Conservation (phyloP, 2,888 invertebrate genomes). For the Masnerella sp. region DNA sequence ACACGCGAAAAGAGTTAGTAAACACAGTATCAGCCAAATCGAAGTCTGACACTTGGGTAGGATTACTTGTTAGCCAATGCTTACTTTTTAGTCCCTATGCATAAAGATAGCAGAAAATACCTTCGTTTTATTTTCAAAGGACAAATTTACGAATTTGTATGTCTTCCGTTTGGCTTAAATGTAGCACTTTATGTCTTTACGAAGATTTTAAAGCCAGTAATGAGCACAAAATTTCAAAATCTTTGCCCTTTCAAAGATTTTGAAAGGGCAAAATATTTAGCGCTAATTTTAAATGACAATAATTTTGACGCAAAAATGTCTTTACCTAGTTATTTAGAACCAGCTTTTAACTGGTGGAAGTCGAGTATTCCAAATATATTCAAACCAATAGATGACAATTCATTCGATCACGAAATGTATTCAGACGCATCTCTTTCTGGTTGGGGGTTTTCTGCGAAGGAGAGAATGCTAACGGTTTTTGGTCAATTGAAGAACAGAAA, state of each 20-base stretch:
- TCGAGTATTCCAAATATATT: not conserved
- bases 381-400: not conserved
- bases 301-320: constrained; percentile 6
- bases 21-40: no score
- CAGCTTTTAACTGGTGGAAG: constrained; percentile 8
- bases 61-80: no score
- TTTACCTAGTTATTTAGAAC: not conserved
- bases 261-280: constrained; percentile 15
- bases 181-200: constrained; percentile 56
- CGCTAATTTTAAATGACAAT: not conserved
- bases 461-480: constrained; percentile 20
- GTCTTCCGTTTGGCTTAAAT: constrained; percentile 51
- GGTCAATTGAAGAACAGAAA: constrained; percentile 22
- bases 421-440: constrained; percentile 45
- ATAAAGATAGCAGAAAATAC: not conserved
- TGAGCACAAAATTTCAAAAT: constrained; percentile 10
- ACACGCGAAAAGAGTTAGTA: no score
- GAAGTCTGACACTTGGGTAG: no score
- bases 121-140: constrained; percentile 1
- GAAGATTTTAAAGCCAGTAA: constrained; percentile 55
- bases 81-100: not conserved
- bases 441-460: constrained; percentile 30
- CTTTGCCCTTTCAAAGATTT: constrained; percentile 9
- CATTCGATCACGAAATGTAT: constrained; percentile 25
- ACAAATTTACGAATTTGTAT: constrained; percentile 52